Percentiles rank a stretch among this genome's conserved stretches.
Conservation (phyloP, 2,888 invertebrate species). For the Harmothoe impar region DNA sequence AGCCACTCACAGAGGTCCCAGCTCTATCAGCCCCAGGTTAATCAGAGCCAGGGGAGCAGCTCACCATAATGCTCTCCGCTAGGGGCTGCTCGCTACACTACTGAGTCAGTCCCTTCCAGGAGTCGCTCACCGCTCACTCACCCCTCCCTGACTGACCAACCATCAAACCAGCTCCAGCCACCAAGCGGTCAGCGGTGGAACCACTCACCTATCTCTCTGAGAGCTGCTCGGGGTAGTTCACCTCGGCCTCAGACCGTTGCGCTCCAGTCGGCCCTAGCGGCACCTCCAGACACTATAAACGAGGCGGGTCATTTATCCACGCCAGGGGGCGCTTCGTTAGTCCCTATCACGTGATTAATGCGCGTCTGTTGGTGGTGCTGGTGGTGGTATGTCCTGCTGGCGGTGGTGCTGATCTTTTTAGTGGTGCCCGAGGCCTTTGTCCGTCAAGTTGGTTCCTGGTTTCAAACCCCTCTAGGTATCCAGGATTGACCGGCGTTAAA, state of each 20-base stretch:
- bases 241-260: not conserved
- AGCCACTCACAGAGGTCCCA: not conserved
- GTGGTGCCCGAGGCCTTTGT: not conserved
- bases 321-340: constrained; percentile 29
- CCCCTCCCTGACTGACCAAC: not conserved
- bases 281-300: constrained; percentile 23
- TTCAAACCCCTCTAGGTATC: not conserved
- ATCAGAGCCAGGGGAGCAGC: constrained; percentile 13
- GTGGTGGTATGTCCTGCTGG: not conserved
- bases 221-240: not conserved
- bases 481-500: no score
- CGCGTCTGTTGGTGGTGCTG: not conserved
- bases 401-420: no score
- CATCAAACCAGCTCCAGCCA: not conserved
- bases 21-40: not conserved
- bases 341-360: constrained; percentile 10
- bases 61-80: not conserved
- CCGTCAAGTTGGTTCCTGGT: not conserved
- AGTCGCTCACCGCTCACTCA: not conserved
- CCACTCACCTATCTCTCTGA: not conserved
- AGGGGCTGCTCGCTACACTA: no score
- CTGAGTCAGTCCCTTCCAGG: not conserved
- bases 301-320: constrained; percentile 1
- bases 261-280: not conserved
- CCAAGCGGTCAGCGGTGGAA: not conserved